Percentiles rank a stretch among this genome's conserved stretches.
Conservation (phyloP, 2,113 vertebrate genomes). For the Artemisiospiza belli region DNA sequence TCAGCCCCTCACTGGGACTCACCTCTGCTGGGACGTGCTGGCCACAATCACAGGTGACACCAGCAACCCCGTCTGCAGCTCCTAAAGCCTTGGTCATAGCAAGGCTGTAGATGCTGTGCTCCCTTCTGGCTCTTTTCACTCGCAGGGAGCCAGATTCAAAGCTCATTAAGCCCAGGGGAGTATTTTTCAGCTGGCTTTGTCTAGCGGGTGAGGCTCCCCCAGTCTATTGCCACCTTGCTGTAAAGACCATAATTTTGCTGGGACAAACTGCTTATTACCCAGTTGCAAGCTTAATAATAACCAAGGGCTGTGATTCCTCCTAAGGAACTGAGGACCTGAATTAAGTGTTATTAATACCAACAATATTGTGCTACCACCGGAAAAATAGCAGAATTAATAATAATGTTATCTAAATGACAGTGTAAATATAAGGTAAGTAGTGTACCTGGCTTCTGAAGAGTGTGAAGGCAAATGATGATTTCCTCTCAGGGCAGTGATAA, state of each 20-base stretch:
- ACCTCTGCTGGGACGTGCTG: accelerated
- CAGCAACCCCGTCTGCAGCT: not conserved
- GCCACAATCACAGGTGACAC: not conserved
- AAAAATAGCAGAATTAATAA: constrained; percentile 38
- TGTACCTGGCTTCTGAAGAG: constrained; percentile 19
- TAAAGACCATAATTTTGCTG: constrained; percentile 17
- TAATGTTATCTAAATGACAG: constrained; percentile 29
- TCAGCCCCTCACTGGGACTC: not conserved
- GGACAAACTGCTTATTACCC: constrained; percentile 47
- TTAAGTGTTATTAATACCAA: constrained; percentile 56
- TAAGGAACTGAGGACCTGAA: constrained; percentile 35
- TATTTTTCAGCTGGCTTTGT: not conserved
- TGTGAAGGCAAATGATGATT: constrained; percentile 10
- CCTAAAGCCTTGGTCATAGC: not conserved
- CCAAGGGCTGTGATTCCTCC: constrained; percentile 15
- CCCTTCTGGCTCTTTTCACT: not conserved
- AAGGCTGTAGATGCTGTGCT: not conserved
- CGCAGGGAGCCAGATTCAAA: not conserved
- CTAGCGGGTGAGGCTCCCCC: not conserved
- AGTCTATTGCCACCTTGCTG: not conserved
- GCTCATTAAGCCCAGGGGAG: not conserved
- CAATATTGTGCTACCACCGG: not conserved
- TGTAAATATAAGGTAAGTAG: constrained; percentile 25
- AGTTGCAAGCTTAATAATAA: constrained; percentile 23
- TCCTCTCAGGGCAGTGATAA: constrained; percentile 45